Evolutionary conservation across 2,797 vertebrate species (phyloP), one percentile per base, ranked within the genome.

Genomic region (Artibeus jamaicensis): DNA sequence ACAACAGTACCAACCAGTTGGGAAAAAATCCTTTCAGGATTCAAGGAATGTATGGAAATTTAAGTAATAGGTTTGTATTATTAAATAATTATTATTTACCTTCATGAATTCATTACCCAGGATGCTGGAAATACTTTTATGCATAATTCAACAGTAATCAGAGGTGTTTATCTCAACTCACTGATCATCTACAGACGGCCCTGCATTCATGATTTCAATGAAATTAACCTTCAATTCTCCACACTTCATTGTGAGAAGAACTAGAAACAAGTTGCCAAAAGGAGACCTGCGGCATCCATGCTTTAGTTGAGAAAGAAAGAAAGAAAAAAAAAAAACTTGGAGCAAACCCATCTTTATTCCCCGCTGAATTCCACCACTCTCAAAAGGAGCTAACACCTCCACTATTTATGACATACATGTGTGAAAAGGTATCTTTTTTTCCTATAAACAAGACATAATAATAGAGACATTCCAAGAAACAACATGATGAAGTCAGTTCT

Each of bases 101-200:
- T 96, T 78, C 95, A 84, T 67, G 86, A 79, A 92, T 83, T 95
- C 89, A 95, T 94, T 96, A 93, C 39, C 78, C 55, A 77, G 86
- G 46, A 89, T 85, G 57, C 50, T 95, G 76, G 91, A 95, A 96
- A 98, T 93, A 96, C 93, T 83, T 95, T 46, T 81, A 86, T 91
- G 68, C 77, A 95, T 89, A 93, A 95, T 96, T 97, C 87, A 97
- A 39, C 29, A 32, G 39, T 79, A 97, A 96, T 97, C 94, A 95
- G 79, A 39, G 42, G 78, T 90, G 78, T 97, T 97, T 97, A 92
- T 93, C 88, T 77, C 84, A 32, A 91, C 62, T 93, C 92, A 85
- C 79, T 96, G 86, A 95, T 81, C 82, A 87, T 87, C 83, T 88
- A 50, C 87, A 89, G 78, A 92, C 37, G 90, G 76, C 24, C 90